Evolutionary conservation across 2,113 vertebrate species (phyloP).

Genomic region (Callopanchax toddi): DNA sequence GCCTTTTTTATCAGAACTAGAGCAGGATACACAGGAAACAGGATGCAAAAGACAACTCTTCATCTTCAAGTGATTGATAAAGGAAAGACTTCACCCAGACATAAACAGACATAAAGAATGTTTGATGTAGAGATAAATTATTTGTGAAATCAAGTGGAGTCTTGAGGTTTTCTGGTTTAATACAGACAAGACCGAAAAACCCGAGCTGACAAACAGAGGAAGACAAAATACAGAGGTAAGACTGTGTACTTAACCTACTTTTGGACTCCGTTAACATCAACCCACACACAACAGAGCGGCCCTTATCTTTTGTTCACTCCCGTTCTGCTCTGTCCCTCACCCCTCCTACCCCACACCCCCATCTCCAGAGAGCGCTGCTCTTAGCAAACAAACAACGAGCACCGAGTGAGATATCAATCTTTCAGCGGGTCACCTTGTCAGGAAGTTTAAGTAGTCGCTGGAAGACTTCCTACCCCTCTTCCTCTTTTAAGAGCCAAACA

Average conservation of each 20-base stretch:
- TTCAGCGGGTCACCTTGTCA: conserved; percentile 79
- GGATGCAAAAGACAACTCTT: conserved; percentile 3
- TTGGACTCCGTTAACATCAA: conserved; percentile 26
- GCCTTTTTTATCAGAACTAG: conserved; percentile 15
- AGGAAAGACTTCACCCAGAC: not conserved
- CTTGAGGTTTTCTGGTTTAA: conserved; percentile 2
- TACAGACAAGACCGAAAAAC: conserved; percentile 8
- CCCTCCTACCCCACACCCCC: not conserved
- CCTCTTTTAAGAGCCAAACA: conserved; percentile 81
- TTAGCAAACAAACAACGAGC: conserved; percentile 79
- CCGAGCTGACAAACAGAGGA: conserved; percentile 29
- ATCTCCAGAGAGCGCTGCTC: conserved; percentile 36
- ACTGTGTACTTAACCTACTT: conserved; percentile 35
- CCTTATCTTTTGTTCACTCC: conserved; percentile 54
- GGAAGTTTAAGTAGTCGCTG: conserved; percentile 85
- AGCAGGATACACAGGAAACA: conserved; percentile 11
- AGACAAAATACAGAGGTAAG: conserved; percentile 38
- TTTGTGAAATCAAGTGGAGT: conserved; percentile 15
- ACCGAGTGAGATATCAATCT: conserved; percentile 84
- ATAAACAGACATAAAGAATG: not conserved
- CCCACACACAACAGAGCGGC: conserved; percentile 27
- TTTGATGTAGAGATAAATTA: conserved; percentile 15
- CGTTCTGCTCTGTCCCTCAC: conserved; percentile 22
- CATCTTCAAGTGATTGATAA: conserved; percentile 8
- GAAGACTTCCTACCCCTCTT: conserved; percentile 78